A percentile compares a stretch with the other conserved stretches of the same genome.
These are phyloP conservation scores for Oryzaephilus surinamensis DNA, from an alignment of 1,140 invertebrate species.

Conservation along the genomic window DNA sequence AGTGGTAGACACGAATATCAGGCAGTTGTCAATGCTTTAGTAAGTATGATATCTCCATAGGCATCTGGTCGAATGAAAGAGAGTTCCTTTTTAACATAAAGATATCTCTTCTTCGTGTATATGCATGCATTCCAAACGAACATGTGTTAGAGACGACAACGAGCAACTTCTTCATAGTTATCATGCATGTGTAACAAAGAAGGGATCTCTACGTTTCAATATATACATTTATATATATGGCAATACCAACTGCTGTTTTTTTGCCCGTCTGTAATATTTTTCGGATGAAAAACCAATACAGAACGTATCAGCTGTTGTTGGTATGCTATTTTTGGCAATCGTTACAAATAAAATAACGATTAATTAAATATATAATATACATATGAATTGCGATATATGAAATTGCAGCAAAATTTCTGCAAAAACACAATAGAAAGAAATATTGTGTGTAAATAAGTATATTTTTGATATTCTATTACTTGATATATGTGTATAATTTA, in stretches of 20 bases:
- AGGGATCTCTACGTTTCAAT: not conserved
- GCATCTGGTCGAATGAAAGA: slow-evolving; percentile 12
- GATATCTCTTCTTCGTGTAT: slow-evolving; percentile 7
- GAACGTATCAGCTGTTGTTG: too few relatives aligned
- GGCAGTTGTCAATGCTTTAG: slow-evolving; percentile 10
- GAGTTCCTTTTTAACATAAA: too few relatives aligned
- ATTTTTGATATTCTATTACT: not conserved
- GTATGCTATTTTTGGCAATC: too few relatives aligned
- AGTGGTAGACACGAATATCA: slow-evolving; percentile 6
- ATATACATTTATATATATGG: too few relatives aligned
- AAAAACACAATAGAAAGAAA: not conserved
- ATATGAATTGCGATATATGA: too few relatives aligned
- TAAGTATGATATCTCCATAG: slow-evolving; percentile 19
- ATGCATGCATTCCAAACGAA: not conserved
- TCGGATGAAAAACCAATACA: too few relatives aligned
- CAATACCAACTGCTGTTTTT: too few relatives aligned
- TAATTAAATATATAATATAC: too few relatives aligned
- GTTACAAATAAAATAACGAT: too few relatives aligned
- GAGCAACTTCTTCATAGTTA: too few relatives aligned
- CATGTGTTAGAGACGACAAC: not conserved
- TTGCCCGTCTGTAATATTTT: slow-evolving; percentile 1
- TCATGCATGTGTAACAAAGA: slow-evolving; percentile 3
- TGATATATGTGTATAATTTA: not conserved
- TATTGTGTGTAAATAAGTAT: too few relatives aligned
- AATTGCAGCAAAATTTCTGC: too few relatives aligned